phyloP scores from a whole-genome alignment of 1,140 invertebrate species.

The Drosophila burlai region DNA sequence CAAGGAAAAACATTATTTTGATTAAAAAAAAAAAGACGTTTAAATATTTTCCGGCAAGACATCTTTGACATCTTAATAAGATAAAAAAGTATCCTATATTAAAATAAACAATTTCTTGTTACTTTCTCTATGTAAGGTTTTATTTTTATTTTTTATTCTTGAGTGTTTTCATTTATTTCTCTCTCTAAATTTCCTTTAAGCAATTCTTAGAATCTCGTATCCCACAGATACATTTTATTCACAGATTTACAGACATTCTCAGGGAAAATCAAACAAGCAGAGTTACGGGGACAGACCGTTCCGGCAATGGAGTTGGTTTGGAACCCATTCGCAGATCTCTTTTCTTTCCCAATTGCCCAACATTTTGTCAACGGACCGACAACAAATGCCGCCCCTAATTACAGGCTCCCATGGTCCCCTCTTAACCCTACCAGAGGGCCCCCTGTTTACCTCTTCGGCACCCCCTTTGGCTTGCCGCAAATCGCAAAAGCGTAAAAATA shows the following conservation, averaged over 20 bases:
- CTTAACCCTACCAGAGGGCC: background rate
- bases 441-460: background rate
- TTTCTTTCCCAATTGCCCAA: slow-evolving; percentile 54
- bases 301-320: slow-evolving; percentile 7
- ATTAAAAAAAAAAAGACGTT: background rate
- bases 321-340: slow-evolving; percentile 15
- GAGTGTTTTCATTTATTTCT: too few relatives aligned
- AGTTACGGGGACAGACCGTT: background rate
- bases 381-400: slow-evolving; percentile 72
- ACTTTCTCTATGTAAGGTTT: too few relatives aligned
- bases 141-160: background rate
- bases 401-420: slow-evolving; percentile 34
- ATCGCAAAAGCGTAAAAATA: slow-evolving; percentile 81
- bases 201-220: background rate
- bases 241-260: background rate
- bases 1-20: background rate
- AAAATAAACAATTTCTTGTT: too few relatives aligned
- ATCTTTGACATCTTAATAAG: too few relatives aligned
- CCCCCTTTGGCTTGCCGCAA: slow-evolving; percentile 47
- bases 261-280: background rate
- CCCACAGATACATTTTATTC: background rate
- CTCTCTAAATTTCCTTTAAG: too few relatives aligned
- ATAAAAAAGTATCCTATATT: too few relatives aligned
- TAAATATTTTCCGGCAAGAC: background rate
- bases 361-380: slow-evolving; percentile 74